phyloP scores from a whole-genome alignment of 2,888 invertebrate genomes.

The Tipula helvola region DNA sequence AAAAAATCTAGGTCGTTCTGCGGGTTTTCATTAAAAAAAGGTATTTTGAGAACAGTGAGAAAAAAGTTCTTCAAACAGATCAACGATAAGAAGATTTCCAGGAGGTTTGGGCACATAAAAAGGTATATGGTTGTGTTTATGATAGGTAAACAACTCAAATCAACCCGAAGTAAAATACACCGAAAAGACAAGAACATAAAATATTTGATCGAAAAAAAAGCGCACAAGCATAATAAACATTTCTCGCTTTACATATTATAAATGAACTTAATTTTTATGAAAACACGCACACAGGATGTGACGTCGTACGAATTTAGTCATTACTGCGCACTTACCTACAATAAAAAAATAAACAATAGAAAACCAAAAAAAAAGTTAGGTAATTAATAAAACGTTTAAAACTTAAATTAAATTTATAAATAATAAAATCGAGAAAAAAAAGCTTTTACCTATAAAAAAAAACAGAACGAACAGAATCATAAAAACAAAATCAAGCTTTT shows the following conservation, averaged over 20 bases:
- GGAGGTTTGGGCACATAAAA: too few relatives aligned
- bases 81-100: too few relatives aligned
- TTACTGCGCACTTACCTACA: background rate
- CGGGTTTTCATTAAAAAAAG: too few relatives aligned
- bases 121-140: too few relatives aligned
- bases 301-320: background rate
- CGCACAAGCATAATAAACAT: background rate
- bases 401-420: background rate
- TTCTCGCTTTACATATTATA: background rate
- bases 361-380: background rate
- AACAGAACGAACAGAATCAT: background rate
- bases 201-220: background rate
- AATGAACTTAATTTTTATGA: background rate
- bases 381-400: background rate
- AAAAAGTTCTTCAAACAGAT: too few relatives aligned
- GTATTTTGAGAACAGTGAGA: too few relatives aligned
- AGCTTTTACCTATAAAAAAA: background rate
- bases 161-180: background rate
- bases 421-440: background rate
- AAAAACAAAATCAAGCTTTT: background rate
- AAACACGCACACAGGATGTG: background rate
- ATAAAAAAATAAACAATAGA: background rate
- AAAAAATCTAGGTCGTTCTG: too few relatives aligned
- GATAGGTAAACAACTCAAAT: too few relatives aligned
- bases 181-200: background rate